Base-by-base conservation (phyloP, 2,888 invertebrate genomes). In the Galerucella calmariensis region DNA sequence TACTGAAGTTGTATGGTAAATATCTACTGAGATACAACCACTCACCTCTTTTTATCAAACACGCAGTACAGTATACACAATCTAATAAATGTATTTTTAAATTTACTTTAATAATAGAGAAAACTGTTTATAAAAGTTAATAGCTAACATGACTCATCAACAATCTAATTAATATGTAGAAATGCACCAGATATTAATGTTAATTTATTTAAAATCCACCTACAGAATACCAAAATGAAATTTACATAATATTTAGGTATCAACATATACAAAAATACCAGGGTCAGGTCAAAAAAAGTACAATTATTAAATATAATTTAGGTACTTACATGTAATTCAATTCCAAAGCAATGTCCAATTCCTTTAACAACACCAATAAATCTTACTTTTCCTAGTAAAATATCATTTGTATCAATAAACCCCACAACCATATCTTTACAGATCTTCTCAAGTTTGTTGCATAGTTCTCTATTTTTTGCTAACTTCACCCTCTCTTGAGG, bases 281-380 rank as follows among this genome's bases (percentile, higher is more conserved):
- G 5, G 14, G 48, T 12, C 48, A 27, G 27, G 0, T 27, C 4
- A 27, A 27, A 12, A 51, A 14, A 14, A 51, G n/a, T 3, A 51
- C 2, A 1, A 14, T 3, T n/a, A n/a, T n/a, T n/a, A n/a, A n/a
- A n/a, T n/a, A n/a, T n/a, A n/a, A n/a, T 51, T 14, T 27, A 27
- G 1, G n/a, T 72, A 84, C 85, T 88, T 86, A 91, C 91, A 88
- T 90, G 86, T 81, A 91, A 81, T 81, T 90, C 89, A 75, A 91
- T 86, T 65, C 90, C 91, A 83, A 90, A 89, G 82, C 90, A 90
- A 82, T 89, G 89, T 78, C 91, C 90, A 69, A 90, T 84, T 76
- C 91, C 89, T 74, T 86, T 84, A 69, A 90, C 90, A 67, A 86
- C 84, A 48, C 91, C 91, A 80, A 91, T 90, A 81, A 88, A 91